A percentile compares a stretch with the other conserved stretches of the same genome.
Conservation (phyloP, 2,113 vertebrate species). For the Herpetotheres cachinnans region DNA sequence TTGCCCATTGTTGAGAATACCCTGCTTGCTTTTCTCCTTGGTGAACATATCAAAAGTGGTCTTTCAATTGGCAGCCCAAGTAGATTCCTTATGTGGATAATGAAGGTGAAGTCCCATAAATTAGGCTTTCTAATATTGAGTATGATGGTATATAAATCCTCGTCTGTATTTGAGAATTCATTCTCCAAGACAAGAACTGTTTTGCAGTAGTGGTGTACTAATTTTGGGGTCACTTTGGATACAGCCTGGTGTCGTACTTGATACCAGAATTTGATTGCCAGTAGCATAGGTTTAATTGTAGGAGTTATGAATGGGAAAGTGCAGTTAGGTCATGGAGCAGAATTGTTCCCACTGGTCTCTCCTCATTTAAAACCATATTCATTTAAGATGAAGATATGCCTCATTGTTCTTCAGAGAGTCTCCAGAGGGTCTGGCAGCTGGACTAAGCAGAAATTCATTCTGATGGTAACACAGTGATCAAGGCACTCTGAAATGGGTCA, state of each 20-base stretch:
- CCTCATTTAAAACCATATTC: neutral
- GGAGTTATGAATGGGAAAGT: neutral
- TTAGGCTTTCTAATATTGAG: neutral
- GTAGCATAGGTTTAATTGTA: neutral
- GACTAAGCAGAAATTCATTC: neutral
- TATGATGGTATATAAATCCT: neutral
- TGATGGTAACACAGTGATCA: neutral
- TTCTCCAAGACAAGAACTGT: neutral
- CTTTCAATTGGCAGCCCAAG: neutral
- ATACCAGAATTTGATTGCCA: neutral
- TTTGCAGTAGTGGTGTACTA: neutral
- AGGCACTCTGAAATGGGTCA: neutral
- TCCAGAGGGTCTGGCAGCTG: neutral
- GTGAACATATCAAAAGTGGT: neutral
- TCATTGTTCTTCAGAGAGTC: neutral
- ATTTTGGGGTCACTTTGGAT: neutral
- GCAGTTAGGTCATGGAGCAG: neutral
- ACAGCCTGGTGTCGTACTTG: neutral
- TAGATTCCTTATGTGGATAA: neutral
- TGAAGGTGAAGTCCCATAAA: neutral
- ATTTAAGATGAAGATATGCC: neutral
- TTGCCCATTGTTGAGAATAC: neutral
- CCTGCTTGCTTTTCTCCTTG: neutral
- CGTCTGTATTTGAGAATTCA: neutral
- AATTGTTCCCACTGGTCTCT: neutral